Conservation (phyloP, 2,888 invertebrate genomes). For the Camponotus fellah region DNA sequence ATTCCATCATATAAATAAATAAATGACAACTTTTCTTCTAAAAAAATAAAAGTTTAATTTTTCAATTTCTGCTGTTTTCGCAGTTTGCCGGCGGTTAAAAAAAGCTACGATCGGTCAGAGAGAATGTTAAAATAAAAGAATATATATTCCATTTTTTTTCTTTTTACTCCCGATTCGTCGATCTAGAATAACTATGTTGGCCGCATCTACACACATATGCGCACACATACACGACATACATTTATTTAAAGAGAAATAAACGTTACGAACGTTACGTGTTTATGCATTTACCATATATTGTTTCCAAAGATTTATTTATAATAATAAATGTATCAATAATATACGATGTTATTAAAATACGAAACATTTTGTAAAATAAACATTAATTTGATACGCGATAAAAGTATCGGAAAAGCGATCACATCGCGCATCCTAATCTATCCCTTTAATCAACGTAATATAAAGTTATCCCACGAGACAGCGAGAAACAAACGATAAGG, state of each 20-base stretch:
- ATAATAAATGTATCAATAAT: not conserved
- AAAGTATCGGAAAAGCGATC: slow-evolving; percentile 3
- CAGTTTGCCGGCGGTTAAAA: slow-evolving; percentile 16
- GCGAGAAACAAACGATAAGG: slow-evolving; percentile 21
- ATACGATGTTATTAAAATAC: too few species aligned
- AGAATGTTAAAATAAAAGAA: slow-evolving; percentile 24
- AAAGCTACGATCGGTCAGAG: slow-evolving; percentile 23
- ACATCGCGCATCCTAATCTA: not conserved
- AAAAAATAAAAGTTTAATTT: slow-evolving; percentile 21
- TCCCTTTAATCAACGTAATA: slow-evolving; percentile 34
- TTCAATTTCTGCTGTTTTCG: slow-evolving; percentile 13
- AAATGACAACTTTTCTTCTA: not conserved
- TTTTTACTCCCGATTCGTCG: not conserved
- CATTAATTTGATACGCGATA: not conserved
- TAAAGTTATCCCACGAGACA: slow-evolving; percentile 11
- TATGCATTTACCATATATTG: not conserved
- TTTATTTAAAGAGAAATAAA: not conserved
- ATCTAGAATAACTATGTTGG: slow-evolving; percentile 1
- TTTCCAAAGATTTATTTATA: slow-evolving; percentile 5
- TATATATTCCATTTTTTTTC: slow-evolving; percentile 16
- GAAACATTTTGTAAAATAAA: not conserved
- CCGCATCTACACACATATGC: not conserved
- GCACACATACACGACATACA: not conserved
- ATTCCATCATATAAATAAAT: not conserved
- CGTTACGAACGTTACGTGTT: not conserved